Conservation (phyloP, 2,113 vertebrate species). For the Ciconia stormi region DNA sequence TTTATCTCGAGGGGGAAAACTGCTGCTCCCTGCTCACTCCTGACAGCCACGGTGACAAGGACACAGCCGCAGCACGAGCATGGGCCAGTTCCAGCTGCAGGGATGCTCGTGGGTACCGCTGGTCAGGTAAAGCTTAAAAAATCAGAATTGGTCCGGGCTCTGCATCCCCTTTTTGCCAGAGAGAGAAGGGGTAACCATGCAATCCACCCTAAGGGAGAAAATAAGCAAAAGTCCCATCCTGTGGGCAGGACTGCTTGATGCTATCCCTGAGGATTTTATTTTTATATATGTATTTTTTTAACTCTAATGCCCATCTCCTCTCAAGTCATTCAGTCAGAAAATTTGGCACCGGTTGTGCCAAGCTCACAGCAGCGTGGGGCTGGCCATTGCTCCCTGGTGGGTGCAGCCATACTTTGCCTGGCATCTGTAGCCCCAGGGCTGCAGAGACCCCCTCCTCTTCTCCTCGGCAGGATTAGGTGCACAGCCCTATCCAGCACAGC, state of each 20-base stretch:
- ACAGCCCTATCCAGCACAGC: background rate
- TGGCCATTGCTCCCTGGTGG: background rate
- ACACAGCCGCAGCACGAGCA: rapidly evolving
- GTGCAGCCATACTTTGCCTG: background rate
- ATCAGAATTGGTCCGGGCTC: background rate
- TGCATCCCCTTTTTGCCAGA: background rate
- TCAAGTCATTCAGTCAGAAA: background rate
- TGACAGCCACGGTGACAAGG: background rate
- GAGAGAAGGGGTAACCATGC: no score
- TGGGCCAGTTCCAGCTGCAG: background rate
- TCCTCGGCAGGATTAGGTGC: background rate
- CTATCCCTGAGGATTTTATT: background rate
- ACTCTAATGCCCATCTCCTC: background rate
- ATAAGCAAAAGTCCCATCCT: background rate
- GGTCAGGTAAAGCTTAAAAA: background rate
- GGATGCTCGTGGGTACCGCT: rapidly evolving
- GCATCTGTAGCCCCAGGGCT: background rate
- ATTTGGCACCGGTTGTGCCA: background rate
- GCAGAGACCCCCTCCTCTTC: background rate
- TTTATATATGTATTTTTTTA: background rate
- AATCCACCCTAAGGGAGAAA: background rate
- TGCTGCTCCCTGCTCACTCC: background rate
- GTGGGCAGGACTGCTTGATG: background rate
- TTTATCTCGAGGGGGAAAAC: background rate
- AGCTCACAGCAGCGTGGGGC: background rate